A percentile compares a stretch with the other conserved stretches of the same genome.
phyloP scores from a whole-genome alignment of 2,888 invertebrate species.

The Drosophila melanocephala region DNA sequence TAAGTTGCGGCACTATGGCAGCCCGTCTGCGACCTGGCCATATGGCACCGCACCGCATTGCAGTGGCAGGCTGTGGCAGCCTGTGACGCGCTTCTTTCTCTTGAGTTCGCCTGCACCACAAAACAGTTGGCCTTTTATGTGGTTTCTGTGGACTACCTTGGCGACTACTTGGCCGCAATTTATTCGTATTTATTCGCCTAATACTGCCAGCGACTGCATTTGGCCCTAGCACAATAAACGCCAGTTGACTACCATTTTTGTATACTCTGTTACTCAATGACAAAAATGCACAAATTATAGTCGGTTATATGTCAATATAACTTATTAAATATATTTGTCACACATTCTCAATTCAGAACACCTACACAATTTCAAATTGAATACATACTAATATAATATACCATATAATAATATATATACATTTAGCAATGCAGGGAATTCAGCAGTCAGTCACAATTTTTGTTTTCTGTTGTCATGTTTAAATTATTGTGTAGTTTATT shows the following conservation, averaged over 20 bases:
- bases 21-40: conserved; percentile 40
- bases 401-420: background rate
- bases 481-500: conserved; percentile 31
- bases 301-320: background rate
- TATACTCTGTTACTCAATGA: background rate
- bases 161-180: conserved; percentile 56
- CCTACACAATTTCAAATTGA: background rate
- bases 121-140: conserved; percentile 62
- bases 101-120: conserved; percentile 42
- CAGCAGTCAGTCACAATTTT: background rate
- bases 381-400: background rate
- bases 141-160: conserved; percentile 39
- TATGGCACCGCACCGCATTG: conserved; percentile 42
- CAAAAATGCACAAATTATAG: background rate
- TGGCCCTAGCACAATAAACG: background rate
- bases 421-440: background rate
- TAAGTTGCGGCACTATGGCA: conserved; percentile 50
- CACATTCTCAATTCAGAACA: background rate
- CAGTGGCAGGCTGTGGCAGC: conserved; percentile 53
- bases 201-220: conserved; percentile 33
- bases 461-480: background rate
- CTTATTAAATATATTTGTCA: conserved; percentile 1
- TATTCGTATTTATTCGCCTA: conserved; percentile 31
- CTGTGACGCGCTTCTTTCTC: conserved; percentile 33
- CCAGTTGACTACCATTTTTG: conserved; percentile 7